A percentile compares a stretch with the other conserved stretches of the same genome.
Conservation (phyloP, 2,888 invertebrate species). For the Calephelis perditalis region DNA sequence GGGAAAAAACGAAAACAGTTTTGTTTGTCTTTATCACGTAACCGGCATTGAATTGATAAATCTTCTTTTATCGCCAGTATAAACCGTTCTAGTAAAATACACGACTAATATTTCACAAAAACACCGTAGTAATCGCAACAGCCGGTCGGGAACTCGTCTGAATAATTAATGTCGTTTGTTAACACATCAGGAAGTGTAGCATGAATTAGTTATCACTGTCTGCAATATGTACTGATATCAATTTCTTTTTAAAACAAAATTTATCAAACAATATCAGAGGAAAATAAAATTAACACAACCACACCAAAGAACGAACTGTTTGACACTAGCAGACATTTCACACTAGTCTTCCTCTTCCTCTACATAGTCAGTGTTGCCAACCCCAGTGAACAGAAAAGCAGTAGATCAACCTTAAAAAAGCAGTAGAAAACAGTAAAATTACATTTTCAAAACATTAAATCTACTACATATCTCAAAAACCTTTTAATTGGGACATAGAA, state of each 20-base stretch:
- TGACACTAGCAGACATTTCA: neutral
- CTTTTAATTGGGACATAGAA: too few species aligned
- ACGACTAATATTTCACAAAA: neutral
- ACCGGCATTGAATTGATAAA: neutral
- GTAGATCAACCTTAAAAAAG: too few species aligned
- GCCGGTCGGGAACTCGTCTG: neutral
- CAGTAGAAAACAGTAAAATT: too few species aligned
- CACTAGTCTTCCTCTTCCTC: too few species aligned
- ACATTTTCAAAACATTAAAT: too few species aligned
- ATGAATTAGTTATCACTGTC: neutral
- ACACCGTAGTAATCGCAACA: neutral
- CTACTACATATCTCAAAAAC: too few species aligned
- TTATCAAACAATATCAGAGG: neutral
- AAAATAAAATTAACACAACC: neutral
- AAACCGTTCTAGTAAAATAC: neutral
- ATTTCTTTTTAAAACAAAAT: neutral
- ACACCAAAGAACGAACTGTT: neutral
- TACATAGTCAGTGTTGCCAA: too few species aligned
- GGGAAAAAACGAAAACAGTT: neutral
- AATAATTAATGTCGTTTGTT: neutral
- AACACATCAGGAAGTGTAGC: conserved; percentile 1
- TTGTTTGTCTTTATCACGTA: neutral
- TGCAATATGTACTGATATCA: neutral
- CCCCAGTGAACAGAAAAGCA: too few species aligned
- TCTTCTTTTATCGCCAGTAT: neutral